A percentile compares a stretch with the other conserved stretches of the same genome.
Evolutionary conservation across 2,888 invertebrate genomes (phyloP).

Genomic region (Seira musarum): DNA sequence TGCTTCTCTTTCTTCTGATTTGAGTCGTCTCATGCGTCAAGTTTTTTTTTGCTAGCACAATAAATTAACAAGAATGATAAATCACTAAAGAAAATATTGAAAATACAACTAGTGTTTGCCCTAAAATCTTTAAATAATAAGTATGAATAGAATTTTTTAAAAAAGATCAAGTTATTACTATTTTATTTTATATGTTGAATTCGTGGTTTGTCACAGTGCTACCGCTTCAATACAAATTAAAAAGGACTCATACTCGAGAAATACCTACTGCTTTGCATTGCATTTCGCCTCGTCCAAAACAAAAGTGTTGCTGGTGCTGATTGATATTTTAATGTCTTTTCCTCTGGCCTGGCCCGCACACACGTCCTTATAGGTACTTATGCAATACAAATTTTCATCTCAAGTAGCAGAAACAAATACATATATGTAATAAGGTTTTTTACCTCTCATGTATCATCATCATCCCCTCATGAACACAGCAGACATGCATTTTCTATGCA

Average conservation of each 20-base stretch:
- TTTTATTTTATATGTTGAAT: no score
- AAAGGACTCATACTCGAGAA: neutral
- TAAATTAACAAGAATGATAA: neutral
- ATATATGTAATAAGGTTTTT: conserved; percentile 7
- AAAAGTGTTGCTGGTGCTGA: neutral
- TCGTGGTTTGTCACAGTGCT: neutral
- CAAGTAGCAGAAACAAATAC: conserved; percentile 3
- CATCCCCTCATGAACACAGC: conserved; percentile 6
- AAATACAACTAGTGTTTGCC: neutral
- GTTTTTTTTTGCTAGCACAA: neutral
- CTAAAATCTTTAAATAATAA: neutral
- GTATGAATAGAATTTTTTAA: neutral
- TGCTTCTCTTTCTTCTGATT: neutral
- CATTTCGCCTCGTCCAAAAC: neutral
- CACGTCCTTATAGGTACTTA: neutral
- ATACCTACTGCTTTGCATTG: neutral
- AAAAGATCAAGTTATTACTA: conserved; percentile 6
- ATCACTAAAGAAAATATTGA: neutral
- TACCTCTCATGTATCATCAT: neutral
- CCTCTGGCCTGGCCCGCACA: no score
- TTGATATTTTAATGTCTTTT: neutral
- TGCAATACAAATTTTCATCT: conserved; percentile 12
- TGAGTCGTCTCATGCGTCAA: conserved; percentile 8
- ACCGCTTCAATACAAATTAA: neutral
- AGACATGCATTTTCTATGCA: neutral